A percentile compares a stretch with the other conserved stretches of the same genome.
phyloP scores from a whole-genome alignment of 2,888 invertebrate genomes.

The Pseudoips prasinana region DNA sequence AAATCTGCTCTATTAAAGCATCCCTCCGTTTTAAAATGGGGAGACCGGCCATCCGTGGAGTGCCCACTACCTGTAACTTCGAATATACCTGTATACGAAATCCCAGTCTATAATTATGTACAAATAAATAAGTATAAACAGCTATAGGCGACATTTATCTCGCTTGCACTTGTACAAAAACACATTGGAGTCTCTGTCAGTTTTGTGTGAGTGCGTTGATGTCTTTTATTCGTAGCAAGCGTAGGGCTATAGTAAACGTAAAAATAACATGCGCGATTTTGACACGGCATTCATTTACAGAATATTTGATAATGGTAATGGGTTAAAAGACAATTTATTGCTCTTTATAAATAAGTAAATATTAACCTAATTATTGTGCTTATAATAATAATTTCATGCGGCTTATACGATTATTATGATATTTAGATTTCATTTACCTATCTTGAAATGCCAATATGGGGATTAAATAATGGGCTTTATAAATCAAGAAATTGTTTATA shows the following conservation, averaged over 20 bases:
- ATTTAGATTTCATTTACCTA: too few species aligned
- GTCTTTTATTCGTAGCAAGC: conserved; percentile 66
- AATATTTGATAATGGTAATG: neutral
- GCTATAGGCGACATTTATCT: conserved; percentile 57
- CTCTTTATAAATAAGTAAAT: too few species aligned
- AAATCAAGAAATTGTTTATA: too few species aligned
- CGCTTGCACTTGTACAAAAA: conserved; percentile 54
- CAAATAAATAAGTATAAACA: conserved; percentile 60
- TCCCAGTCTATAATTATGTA: conserved; percentile 69
- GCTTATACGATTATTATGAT: too few species aligned
- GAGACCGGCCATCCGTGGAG: conserved; percentile 73
- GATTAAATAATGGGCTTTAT: too few species aligned
- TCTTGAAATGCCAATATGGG: too few species aligned
- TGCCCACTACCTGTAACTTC: conserved; percentile 62
- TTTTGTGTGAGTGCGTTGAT: conserved; percentile 65
- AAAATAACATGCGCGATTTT: conserved; percentile 5
- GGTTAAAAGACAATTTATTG: too few species aligned
- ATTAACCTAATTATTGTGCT: too few species aligned
- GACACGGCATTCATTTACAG: neutral
- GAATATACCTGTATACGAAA: conserved; percentile 54
- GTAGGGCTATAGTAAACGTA: conserved; percentile 48
- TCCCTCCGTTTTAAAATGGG: conserved; percentile 64
- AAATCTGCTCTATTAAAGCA: conserved; percentile 58
- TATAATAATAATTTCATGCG: too few species aligned
- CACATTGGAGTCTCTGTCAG: conserved; percentile 45